Percentiles rank a stretch among this genome's conserved stretches.
These are phyloP conservation scores for Sterrhoptilus dennistouni DNA, from an alignment of 2,113 vertebrate genomes.

Conservation along the genomic window DNA sequence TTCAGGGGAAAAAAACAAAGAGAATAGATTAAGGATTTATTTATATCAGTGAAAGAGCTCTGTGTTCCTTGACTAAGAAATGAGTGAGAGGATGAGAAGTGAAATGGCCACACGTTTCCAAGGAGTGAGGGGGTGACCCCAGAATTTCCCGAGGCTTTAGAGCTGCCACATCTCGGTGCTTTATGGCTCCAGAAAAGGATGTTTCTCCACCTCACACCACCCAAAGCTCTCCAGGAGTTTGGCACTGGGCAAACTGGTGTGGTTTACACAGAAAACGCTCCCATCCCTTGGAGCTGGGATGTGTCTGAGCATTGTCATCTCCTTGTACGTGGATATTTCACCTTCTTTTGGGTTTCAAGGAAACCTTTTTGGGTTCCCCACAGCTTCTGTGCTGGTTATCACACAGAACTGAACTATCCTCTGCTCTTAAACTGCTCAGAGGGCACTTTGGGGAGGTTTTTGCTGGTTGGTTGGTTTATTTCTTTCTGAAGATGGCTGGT, in stretches of 20 bases:
- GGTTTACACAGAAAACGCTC: background rate
- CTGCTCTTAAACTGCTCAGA: background rate
- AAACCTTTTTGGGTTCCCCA: background rate
- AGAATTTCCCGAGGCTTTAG: background rate
- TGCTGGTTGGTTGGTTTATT: background rate
- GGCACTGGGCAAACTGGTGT: background rate
- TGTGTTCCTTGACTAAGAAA: background rate
- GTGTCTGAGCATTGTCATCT: fast-evolving
- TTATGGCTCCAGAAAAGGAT: background rate
- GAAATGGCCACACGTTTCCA: background rate
- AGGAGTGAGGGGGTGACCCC: background rate
- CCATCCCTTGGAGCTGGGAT: fast-evolving
- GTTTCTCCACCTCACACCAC: background rate
- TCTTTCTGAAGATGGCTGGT: background rate
- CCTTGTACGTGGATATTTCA: fast-evolving
- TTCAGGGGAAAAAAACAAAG: constrained; percentile 39
- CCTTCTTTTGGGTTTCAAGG: background rate
- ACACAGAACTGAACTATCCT: background rate
- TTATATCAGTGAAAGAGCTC: background rate
- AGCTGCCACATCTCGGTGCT: fast-evolving
- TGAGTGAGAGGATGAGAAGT: background rate
- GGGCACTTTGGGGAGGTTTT: background rate
- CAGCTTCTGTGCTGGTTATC: background rate
- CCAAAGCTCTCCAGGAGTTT: background rate
- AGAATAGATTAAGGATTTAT: constrained; percentile 43